A percentile compares a stretch with the other conserved stretches of the same genome.
These are phyloP conservation scores for Micronisus gabar DNA, from an alignment of 2,113 vertebrate genomes.

Conservation along the genomic window DNA sequence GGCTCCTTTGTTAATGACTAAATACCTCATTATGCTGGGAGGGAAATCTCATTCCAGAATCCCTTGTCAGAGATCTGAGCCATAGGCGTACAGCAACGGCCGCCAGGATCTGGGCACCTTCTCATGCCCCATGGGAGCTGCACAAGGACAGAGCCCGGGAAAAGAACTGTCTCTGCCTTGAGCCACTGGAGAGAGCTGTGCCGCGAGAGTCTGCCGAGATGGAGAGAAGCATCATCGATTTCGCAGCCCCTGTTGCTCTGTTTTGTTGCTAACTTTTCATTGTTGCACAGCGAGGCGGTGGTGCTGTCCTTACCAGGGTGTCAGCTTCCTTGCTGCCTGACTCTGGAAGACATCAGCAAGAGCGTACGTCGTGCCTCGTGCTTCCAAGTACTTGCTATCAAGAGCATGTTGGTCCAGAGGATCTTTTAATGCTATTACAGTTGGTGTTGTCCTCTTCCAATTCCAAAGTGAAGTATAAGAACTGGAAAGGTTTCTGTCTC, in stretches of 20 bases:
- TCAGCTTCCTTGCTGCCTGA: neutral
- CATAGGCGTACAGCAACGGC: neutral
- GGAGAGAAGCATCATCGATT: neutral
- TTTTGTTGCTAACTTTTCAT: neutral
- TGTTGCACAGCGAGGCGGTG: neutral
- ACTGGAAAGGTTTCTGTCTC: slow-evolving; percentile 35
- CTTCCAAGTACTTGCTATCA: neutral
- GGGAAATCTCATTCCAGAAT: slow-evolving; percentile 4
- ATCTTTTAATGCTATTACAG: slow-evolving; percentile 17
- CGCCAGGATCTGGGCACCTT: slow-evolving; percentile 12
- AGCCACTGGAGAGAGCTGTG: neutral
- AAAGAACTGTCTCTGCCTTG: neutral
- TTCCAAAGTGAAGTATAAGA: slow-evolving; percentile 4
- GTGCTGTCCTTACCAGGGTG: neutral
- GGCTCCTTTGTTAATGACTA: neutral
- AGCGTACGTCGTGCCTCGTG: neutral
- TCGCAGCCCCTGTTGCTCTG: neutral
- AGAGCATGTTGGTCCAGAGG: neutral
- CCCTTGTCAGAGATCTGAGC: slow-evolving; percentile 12
- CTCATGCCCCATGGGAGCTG: neutral
- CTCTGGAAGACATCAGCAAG: neutral
- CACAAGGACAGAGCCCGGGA: neutral
- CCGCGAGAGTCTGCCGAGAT: rapidly evolving
- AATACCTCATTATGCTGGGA: slow-evolving; percentile 7
- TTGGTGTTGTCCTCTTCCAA: neutral